Percentiles rank a stretch among this genome's conserved stretches.
Evolutionary conservation across 2,113 vertebrate species (phyloP).

Genomic region (Oncorhynchus nerka): DNA sequence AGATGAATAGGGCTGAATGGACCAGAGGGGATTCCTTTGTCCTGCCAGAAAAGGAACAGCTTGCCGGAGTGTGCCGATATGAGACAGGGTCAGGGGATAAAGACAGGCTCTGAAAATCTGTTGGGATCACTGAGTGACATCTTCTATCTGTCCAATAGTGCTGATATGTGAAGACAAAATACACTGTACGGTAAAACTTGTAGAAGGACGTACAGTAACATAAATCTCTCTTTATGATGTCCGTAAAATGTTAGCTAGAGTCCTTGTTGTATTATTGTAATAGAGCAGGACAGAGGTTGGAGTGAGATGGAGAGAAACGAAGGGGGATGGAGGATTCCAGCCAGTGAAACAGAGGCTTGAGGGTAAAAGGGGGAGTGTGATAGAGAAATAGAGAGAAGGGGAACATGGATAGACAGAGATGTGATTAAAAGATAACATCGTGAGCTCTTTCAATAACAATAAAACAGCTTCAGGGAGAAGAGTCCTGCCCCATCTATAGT

Average conservation of each 20-base stretch:
- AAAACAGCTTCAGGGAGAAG: conserved; percentile 18
- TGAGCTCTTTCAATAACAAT: not conserved
- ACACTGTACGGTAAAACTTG: no score
- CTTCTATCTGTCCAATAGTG: no score
- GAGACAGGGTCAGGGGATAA: conserved; percentile 23
- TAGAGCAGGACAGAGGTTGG: not conserved
- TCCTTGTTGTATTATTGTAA: not conserved
- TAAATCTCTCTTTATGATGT: no score
- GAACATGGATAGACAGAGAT: conserved; percentile 7
- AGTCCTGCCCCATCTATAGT: conserved; percentile 8
- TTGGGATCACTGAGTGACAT: no score
- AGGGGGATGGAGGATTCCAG: not conserved
- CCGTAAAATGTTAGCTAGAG: not conserved
- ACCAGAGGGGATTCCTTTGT: conserved; percentile 54
- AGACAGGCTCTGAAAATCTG: no score
- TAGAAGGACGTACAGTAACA: no score
- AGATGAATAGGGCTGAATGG: conserved; percentile 54
- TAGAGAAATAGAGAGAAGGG: conserved; percentile 13
- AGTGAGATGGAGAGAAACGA: not conserved
- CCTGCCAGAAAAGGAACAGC: conserved; percentile 56
- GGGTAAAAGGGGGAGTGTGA: not conserved
- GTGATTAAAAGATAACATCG: conserved; percentile 26
- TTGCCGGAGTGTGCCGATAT: conserved; percentile 72
- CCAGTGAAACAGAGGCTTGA: conserved; percentile 10
- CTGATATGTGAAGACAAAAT: no score